Conservation (phyloP, 2,113 vertebrate species). For the Grammomys surdaster region DNA sequence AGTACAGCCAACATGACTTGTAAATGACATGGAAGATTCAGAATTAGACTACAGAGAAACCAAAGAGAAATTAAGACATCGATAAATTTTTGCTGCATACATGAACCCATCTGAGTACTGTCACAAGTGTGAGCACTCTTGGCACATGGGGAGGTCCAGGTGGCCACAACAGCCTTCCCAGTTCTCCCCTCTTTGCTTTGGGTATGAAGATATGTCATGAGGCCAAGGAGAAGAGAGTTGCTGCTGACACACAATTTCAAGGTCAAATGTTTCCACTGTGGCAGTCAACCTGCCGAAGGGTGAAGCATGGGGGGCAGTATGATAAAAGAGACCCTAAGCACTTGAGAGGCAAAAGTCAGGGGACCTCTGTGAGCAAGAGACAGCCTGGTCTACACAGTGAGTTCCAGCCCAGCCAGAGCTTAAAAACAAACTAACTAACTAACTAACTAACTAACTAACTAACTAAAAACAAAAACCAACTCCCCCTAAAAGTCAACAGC, state of each 20-base stretch:
- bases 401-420: neutral
- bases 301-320: neutral
- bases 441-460: too few species aligned
- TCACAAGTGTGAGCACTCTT: neutral
- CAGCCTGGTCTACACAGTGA: neutral
- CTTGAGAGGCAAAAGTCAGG: neutral
- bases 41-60: conserved; percentile 6
- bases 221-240: neutral
- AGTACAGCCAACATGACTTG: conserved; percentile 6
- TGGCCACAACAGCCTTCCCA: neutral
- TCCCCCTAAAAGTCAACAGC: neutral
- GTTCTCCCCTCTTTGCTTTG: neutral
- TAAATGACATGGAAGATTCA: conserved; percentile 24
- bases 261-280: neutral
- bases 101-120: neutral
- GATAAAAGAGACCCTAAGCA: neutral
- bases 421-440: neutral
- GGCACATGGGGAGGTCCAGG: neutral
- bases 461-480: neutral
- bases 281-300: neutral
- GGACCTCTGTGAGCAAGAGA: neutral
- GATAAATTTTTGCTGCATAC: neutral
- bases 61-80: conserved; percentile 2
- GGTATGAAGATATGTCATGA: neutral
- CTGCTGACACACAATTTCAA: neutral